Base-by-base conservation (phyloP, 2,113 vertebrate species). In the Antennarius striatus region DNA sequence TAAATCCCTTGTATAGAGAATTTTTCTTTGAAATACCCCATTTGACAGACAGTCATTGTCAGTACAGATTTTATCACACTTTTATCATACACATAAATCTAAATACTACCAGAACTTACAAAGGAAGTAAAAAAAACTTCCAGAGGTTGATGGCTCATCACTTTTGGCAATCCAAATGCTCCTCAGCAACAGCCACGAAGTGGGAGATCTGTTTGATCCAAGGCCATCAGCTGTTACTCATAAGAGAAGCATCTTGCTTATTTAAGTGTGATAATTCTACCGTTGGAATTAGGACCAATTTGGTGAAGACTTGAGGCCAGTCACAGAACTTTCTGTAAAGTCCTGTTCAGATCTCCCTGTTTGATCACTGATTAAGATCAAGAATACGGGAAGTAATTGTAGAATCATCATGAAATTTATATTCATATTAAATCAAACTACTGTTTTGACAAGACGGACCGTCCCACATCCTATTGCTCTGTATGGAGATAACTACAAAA, bases 161-260 rank as follows among this genome's bases (percentile, higher is more conserved):
- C 16, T 42, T n/a, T 29, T 64, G 46, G 60, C 51, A 45, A 73
- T 73, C 56, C 16, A 57, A 54, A 32, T 48, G 10, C 40, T 67
- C 46, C 50, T 52, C 42, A 50, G 53, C 54, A 73, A 28, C 4
- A 9, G 65, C 74, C 53, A 13, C 72, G 69, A 43, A 54, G 39
- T 42, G 74, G 15, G 28, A 54, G 73, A 65, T 73, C 29, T 68
- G 50, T 76, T 32, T 17, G 46, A 68, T 60, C 46, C 42, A 32
- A 15, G 10, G 4, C 17, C 22, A 70, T 75, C 64, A 70, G 68
- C 55, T 80, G 76, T 49, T 73, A 10, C 49, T 72, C 43, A 61
- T 79, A 56, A 75, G 6, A n/a, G 32, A 22, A 5, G 29, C 51
- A 61, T 70, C 50, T 68, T n/a, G 52, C 59, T 58, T 46, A 63